Base-by-base conservation (phyloP, 2,113 vertebrate species). In the Phaetusa simplex region DNA sequence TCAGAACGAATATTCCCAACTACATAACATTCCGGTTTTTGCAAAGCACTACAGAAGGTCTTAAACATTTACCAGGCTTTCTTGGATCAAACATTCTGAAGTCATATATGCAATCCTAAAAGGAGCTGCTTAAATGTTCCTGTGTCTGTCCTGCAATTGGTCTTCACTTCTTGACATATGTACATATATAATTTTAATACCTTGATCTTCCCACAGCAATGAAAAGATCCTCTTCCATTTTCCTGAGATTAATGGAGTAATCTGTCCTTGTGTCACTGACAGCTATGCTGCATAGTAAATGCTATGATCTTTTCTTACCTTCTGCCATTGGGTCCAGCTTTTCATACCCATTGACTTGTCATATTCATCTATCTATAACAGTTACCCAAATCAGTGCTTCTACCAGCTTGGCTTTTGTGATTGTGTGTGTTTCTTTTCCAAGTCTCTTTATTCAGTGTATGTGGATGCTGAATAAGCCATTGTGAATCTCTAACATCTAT, bases 391-490 rank as follows among this genome's bases (percentile, higher is more conserved):
- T 69, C 53, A 98, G 92, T 93, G 96, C 97, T 95, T 97, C 96
- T 96, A 91, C 96, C 91, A 27, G 98, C 97, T 98, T 98, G 97
- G 97, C 98, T 97, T 86, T 92, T 98, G 98, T 98, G 98, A 97
- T 98, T 98, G 80, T 97, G 94, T 98, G 97, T 98, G 95, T 98
- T 96, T 98, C 97, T 97, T 97, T 98, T 88, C 83, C 30, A 61
- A 97, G 96, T 98, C 97, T 98, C 93, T 96, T 96, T 98, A 97
- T 97, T 97, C 96, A 91, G 93, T 92, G 86, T 95, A 82, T 83
- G 65, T 95, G 95, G 96, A 97, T 98, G 97, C 95, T 43, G 93
- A 96, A 93, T 92, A 97, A 97, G 96, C 97, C 96, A 96, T 97
- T 96, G 97, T 96, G 97, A 97, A 59, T 94, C 92, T 95, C 81